Percentiles rank a stretch among this genome's conserved stretches.
Evolutionary conservation across 2,888 invertebrate genomes (phyloP).

Genomic region (Gymnoscelis rufifasciata): DNA sequence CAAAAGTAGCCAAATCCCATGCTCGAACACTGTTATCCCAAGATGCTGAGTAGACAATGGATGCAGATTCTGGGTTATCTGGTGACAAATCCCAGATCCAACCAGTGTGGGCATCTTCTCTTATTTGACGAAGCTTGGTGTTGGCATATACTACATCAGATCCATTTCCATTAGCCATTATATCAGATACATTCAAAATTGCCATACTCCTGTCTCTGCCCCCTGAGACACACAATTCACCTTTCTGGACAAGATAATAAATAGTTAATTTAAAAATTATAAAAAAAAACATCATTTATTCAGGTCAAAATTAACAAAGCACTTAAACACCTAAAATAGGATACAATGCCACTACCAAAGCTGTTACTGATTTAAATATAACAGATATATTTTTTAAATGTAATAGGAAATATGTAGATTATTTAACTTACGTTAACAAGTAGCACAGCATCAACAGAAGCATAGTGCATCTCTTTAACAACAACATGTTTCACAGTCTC

Average conservation of each 20-base stretch:
- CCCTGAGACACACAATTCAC: constrained; percentile 76
- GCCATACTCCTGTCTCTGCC: constrained; percentile 79
- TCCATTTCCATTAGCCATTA: constrained; percentile 43
- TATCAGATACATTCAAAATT: constrained; percentile 68
- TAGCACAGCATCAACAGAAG: constrained; percentile 79
- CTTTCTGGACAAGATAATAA: constrained; percentile 55
- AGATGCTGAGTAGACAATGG: constrained; percentile 78
- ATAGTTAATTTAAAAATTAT: no score
- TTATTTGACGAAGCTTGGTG: constrained; percentile 52
- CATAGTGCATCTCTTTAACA: constrained; percentile 75
- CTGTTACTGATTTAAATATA: no score
- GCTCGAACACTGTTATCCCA: constrained; percentile 81
- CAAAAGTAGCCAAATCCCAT: constrained; percentile 71
- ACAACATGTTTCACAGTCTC: constrained; percentile 68
- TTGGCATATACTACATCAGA: constrained; percentile 41
- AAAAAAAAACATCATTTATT: no score
- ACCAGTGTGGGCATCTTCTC: constrained; percentile 76
- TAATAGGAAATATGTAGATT: no score
- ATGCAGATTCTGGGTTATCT: constrained; percentile 53
- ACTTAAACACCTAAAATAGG: no score
- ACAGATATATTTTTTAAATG: no score
- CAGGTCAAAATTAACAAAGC: no score
- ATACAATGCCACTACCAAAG: no score
- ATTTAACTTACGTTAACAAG: constrained; percentile 74
- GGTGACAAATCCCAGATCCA: constrained; percentile 82